Evolutionary conservation across 2,113 vertebrate genomes (phyloP), one percentile per base, ranked within the genome.

Genomic region (Atrichornis clamosus): DNA sequence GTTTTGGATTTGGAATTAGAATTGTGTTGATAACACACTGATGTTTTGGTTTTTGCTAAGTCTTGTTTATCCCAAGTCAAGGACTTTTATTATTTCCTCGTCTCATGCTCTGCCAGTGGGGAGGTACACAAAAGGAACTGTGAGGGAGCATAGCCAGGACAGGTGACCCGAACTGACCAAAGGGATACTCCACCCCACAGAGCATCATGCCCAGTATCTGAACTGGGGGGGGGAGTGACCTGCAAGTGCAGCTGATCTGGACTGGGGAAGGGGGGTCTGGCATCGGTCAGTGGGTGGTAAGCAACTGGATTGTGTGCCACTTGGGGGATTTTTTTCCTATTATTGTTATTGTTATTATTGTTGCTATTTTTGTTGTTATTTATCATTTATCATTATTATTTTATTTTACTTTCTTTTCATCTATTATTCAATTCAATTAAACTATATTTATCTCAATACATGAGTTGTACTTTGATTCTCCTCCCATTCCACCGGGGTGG

Each of bases 191-290:
- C 50, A 30, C 15, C 44, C 15, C 32, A 35, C 10, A 44, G 33
- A 35, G 35, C 13, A 26, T 24, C 20, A 55, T 24, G 33, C 12
- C 20, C n/a, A 30, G 49, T 12, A 46, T 49, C 39, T 30, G 13
- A 49, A 49, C 26, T n/a, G 49, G 6, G 21, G 49, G 6, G 21
- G 15, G 6, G 15, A 65, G 20, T 12, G 44, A 14, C 7, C 5
- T 8, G 13, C 28, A 33, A 50, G 13, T 1, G 0, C 12, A 10
- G 11, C 6, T 13, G 8, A 23, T 65, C 20, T 23, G 21, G 15
- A 15, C 18, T 65, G 4, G 14, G 33, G 20, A 79, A 44, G 0
- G 0, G 27, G 7, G 7, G 3, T 23, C 60, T 65, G 33, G 4
- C 9, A 65, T 42, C 11, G 7, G 37, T 22, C 24, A 44, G 39